Conservation (phyloP, 2,888 invertebrate genomes). For the Clostera curtula region DNA sequence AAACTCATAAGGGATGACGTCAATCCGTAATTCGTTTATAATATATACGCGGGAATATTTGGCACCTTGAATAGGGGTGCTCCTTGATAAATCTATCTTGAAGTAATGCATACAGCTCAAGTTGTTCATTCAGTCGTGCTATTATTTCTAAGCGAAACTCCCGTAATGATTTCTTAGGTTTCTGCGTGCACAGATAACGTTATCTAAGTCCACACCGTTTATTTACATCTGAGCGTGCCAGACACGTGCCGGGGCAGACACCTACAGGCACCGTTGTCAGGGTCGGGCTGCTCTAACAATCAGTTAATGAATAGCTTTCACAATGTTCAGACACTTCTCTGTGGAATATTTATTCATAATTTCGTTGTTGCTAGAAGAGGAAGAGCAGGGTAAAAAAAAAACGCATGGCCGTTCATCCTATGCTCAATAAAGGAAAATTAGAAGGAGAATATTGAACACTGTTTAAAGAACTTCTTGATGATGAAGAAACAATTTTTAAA, state of each 20-base stretch:
- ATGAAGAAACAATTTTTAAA: constrained; percentile 7
- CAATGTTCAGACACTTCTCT: constrained; percentile 13
- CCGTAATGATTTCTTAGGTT: too few species aligned
- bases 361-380: constrained; percentile 13
- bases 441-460: constrained; percentile 11
- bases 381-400: constrained; percentile 9
- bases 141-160: too few species aligned
- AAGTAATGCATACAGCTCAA: too few species aligned
- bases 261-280: constrained; percentile 12
- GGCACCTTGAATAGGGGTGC: background rate
- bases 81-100: too few species aligned
- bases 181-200: too few species aligned
- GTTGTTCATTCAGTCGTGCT: too few species aligned
- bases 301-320: constrained; percentile 13
- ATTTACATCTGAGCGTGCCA: too few species aligned
- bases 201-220: too few species aligned
- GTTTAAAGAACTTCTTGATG: constrained; percentile 9
- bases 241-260: too few species aligned
- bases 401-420: constrained; percentile 10
- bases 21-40: background rate
- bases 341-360: constrained; percentile 10
- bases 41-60: background rate
- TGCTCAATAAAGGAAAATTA: constrained; percentile 11
- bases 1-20: background rate
- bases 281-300: constrained; percentile 9